Conservation (phyloP, 2,888 invertebrate species). For the Andrena chrysosceles region DNA sequence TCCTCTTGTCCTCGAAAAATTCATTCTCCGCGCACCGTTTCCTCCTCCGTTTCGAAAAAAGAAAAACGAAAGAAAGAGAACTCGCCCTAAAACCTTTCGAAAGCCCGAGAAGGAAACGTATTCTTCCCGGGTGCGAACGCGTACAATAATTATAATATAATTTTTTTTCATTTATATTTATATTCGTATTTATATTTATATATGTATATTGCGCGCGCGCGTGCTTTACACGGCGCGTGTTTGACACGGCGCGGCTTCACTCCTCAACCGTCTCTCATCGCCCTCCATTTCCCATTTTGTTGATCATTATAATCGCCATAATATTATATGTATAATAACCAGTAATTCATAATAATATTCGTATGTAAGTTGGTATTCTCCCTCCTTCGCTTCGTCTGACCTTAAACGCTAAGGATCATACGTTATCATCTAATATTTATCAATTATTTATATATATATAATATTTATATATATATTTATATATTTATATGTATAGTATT, state of each 20-base stretch:
- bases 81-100: constrained; percentile 40
- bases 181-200: constrained; percentile 45
- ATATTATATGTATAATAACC: constrained; percentile 70
- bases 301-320: constrained; percentile 67
- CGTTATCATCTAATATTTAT: constrained; percentile 79
- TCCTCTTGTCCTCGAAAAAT: constrained; percentile 32
- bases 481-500: constrained; percentile 76
- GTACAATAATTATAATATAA: constrained; percentile 60
- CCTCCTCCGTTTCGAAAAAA: constrained; percentile 43
- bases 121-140: constrained; percentile 69
- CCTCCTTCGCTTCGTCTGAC: constrained; percentile 67
- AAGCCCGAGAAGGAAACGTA: constrained; percentile 41
- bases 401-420: constrained; percentile 80
- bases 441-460: constrained; percentile 79
- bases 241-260: constrained; percentile 27
- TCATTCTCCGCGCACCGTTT: constrained; percentile 4
- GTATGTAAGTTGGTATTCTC: constrained; percentile 78
- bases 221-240: constrained; percentile 10
- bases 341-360: constrained; percentile 74
- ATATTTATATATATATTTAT: constrained; percentile 75
- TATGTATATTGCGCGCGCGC: constrained; percentile 51
- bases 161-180: constrained; percentile 46
- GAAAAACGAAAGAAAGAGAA: too few relatives aligned
- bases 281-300: constrained; percentile 31
- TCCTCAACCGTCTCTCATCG: constrained; percentile 10